Evolutionary conservation across 1,140 invertebrate genomes (phyloP).

Genomic region (Atta cephalotes): DNA sequence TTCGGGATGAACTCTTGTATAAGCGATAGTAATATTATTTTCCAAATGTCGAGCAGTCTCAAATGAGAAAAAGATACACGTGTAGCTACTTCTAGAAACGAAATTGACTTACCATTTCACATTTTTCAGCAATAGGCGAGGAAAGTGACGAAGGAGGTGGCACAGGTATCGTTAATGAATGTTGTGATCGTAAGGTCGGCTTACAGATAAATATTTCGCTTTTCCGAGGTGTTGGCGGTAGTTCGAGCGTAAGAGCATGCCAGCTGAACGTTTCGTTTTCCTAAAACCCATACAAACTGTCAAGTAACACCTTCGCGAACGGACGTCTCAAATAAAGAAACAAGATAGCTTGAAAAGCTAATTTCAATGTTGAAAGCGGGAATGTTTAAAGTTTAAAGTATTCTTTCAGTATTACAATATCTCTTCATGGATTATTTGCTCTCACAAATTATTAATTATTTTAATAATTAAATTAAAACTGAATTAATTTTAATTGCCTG

Average conservation of each 20-base stretch:
- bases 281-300: slow-evolving; percentile 57
- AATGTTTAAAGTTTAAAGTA: not conserved
- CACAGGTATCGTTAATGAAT: slow-evolving; percentile 57
- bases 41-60: not conserved
- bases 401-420: not conserved
- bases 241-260: slow-evolving; percentile 83
- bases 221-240: slow-evolving; percentile 76
- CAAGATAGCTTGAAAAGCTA: not conserved
- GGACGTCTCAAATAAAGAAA: not conserved
- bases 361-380: not conserved
- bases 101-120: slow-evolving; percentile 49
- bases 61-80: not conserved
- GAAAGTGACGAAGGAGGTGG: slow-evolving; percentile 22
- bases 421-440: not conserved
- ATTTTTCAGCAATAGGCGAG: not conserved
- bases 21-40: not conserved
- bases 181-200: slow-evolving; percentile 59
- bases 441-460: not conserved
- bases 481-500: not conserved
- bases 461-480: not conserved
- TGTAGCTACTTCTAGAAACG: not conserved
- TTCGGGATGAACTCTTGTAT: slow-evolving; percentile 41
- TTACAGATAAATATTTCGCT: slow-evolving; percentile 71
- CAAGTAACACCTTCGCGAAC: not conserved
- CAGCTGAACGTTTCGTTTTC: slow-evolving; percentile 83